Conservation (phyloP, 2,888 invertebrate species). For the Drosophila macrospina region DNA sequence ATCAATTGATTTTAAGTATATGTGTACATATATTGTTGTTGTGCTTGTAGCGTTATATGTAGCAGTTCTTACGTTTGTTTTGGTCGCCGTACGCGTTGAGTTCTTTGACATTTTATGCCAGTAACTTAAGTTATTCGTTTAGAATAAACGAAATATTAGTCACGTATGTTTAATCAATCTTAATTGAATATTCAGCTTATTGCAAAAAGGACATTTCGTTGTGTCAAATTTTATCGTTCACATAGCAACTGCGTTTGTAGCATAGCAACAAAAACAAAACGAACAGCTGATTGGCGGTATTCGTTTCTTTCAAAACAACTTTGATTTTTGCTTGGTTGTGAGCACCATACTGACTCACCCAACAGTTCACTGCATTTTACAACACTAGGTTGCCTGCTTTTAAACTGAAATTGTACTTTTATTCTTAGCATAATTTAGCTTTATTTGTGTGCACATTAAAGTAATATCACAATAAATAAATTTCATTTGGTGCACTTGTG, state of each 20-base stretch:
- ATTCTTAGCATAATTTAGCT: constrained; percentile 49
- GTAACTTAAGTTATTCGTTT: constrained; percentile 1
- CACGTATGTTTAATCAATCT: constrained; percentile 68
- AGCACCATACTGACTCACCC: constrained; percentile 36
- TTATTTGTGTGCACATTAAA: constrained; percentile 53
- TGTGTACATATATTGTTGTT: constrained; percentile 10
- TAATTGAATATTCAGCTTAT: constrained; percentile 52
- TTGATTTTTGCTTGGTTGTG: constrained; percentile 6
- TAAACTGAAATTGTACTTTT: constrained; percentile 7
- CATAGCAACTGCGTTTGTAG: constrained; percentile 51
- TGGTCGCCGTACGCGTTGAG: constrained; percentile 46
- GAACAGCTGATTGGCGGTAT: constrained; percentile 43
- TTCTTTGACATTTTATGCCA: constrained; percentile 62
- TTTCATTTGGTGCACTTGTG: constrained; percentile 26
- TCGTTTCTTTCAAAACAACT: too few species aligned
- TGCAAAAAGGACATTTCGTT: constrained; percentile 47
- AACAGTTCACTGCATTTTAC: constrained; percentile 11
- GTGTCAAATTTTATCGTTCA: constrained; percentile 57
- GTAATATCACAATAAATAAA: constrained; percentile 75
- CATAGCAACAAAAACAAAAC: constrained; percentile 65
- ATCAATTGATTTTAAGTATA: constrained; percentile 29
- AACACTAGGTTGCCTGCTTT: constrained; percentile 44
- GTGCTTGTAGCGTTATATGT: constrained; percentile 4
- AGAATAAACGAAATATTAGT: constrained; percentile 12
- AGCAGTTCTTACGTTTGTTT: constrained; percentile 55